A percentile compares a stretch with the other conserved stretches of the same genome.
Evolutionary conservation across 2,888 invertebrate genomes (phyloP).

Genomic region (Catocala nupta): DNA sequence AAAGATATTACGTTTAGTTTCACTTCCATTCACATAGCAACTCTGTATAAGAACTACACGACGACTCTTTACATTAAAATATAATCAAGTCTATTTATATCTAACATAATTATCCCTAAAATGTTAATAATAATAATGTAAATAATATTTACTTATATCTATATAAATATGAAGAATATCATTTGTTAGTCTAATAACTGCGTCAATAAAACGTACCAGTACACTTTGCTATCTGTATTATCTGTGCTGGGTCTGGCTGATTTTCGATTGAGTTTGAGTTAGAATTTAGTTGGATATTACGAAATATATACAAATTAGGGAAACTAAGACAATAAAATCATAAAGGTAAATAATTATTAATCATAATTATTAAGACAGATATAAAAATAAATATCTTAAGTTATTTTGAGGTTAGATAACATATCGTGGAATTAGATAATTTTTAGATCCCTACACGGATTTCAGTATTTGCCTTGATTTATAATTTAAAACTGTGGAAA

Average conservation of each 20-base stretch:
- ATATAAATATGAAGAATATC: too few species aligned
- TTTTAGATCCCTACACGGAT: slow-evolving; percentile 29
- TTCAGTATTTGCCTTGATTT: slow-evolving; percentile 1
- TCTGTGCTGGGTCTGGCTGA: slow-evolving; percentile 37
- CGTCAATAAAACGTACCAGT: slow-evolving; percentile 31
- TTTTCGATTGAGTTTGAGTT: slow-evolving; percentile 39
- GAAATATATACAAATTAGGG: slow-evolving; percentile 29
- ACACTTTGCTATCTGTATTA: slow-evolving; percentile 31
- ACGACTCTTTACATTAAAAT: too few species aligned
- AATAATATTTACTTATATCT: too few species aligned
- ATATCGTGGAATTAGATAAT: slow-evolving; percentile 67
- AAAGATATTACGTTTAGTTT: background rate
- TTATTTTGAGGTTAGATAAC: slow-evolving; percentile 75
- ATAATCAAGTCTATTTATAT: too few species aligned
- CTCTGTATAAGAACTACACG: too few species aligned
- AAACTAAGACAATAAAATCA: slow-evolving; percentile 19
- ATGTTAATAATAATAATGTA: too few species aligned
- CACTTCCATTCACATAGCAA: too few species aligned
- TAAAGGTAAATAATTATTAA: slow-evolving; percentile 35
- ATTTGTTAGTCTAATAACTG: too few species aligned
- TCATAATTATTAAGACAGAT: background rate
- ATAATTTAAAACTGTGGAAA: background rate
- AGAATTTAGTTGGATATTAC: slow-evolving; percentile 25
- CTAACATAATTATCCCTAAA: too few species aligned
- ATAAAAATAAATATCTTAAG: slow-evolving; percentile 13